Base-by-base conservation (phyloP, 2,888 invertebrate genomes). In the Dynastes grantii region DNA sequence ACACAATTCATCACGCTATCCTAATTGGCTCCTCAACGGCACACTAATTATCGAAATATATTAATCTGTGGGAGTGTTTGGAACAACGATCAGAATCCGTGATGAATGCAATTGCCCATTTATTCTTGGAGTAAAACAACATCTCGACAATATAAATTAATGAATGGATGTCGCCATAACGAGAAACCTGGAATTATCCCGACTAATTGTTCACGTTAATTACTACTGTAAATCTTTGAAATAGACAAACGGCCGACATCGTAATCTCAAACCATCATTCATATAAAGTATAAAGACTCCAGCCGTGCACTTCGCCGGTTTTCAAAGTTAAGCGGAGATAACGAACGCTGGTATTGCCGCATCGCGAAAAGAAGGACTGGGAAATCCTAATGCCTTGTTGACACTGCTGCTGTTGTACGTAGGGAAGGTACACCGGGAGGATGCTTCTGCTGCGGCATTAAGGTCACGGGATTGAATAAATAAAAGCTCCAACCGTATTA, bases 201-300 rank as follows among this genome's bases (percentile, higher is more conserved):
- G 40, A 53, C 70, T 78, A 78, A 78, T 73, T 78, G 78, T 78
- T 78, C 53, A n/a, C 65, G 73, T 27, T 65, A 75, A 78, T 78
- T 78, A 61, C 65, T 40, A 75, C 32, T 75, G 78, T 78, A 78
- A 78, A 78, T 78, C 75, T 73, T 78, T 63, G 51, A 71, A 71
- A 71, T 71, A 71, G 78, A 78, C 73, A 73, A 73, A 64, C 71
- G 63, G 63, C 64, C 32, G 73, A 78, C 78, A 64, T 65, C 78
- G 51, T 78, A 71, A 78, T 78, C 75, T 73, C 51, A 49, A 78
- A 78, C 65, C 64, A 64, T 78, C 78, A 65, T 63, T 73, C 78
- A 78, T 61, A 73, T 8, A 64, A 11, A 67, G 67, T 45, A 67
- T 22, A 55, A 76, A 65, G 76, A 67, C 55, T 22, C 67, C 27